Percentiles rank a stretch among this genome's conserved stretches.
phyloP scores from a whole-genome alignment of 2,797 vertebrate species.

The Arctocebus calabarensis region DNA sequence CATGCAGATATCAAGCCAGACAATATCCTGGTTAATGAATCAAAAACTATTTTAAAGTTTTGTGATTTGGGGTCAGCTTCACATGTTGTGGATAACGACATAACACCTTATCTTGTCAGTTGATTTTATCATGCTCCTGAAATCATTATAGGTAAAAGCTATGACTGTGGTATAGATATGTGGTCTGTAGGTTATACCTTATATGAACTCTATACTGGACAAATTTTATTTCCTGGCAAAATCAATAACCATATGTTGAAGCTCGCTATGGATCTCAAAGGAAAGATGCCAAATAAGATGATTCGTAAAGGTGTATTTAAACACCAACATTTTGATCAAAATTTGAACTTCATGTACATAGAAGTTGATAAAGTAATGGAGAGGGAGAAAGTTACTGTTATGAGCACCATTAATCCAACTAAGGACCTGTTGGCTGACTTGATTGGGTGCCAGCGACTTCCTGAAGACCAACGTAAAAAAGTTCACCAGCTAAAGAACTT shows the following conservation, averaged over 20 bases:
- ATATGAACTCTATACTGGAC: constrained; percentile 98
- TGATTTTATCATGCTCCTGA: constrained; percentile 99
- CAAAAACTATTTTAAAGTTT: constrained; percentile 98
- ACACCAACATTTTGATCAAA: too few relatives aligned
- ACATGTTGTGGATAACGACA: constrained; percentile 98
- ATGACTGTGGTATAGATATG: constrained; percentile 99
- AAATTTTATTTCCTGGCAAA: constrained; percentile 98
- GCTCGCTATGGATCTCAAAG: constrained; percentile 99
- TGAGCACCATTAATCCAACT: constrained; percentile 99
- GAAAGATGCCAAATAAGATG: constrained; percentile 99
- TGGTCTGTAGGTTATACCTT: constrained; percentile 99
- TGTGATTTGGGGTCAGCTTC: constrained; percentile 99
- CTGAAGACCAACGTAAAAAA: constrained; percentile 99
- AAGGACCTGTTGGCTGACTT: constrained; percentile 98
- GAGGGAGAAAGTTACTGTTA: constrained; percentile 99
- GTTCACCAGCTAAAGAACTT: constrained; percentile 99
- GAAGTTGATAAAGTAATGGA: too few relatives aligned
- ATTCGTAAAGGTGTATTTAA: too few relatives aligned
- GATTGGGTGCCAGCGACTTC: constrained; percentile 97
- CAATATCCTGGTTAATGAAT: constrained; percentile 99
- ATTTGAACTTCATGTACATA: too few relatives aligned
- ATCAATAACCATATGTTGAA: constrained; percentile 99
- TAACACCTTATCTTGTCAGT: constrained; percentile 98
- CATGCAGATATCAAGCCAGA: constrained; percentile 99
- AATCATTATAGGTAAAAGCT: constrained; percentile 99